Conservation (phyloP, 2,113 vertebrate genomes). For the Sminthopsis crassicaudata region DNA sequence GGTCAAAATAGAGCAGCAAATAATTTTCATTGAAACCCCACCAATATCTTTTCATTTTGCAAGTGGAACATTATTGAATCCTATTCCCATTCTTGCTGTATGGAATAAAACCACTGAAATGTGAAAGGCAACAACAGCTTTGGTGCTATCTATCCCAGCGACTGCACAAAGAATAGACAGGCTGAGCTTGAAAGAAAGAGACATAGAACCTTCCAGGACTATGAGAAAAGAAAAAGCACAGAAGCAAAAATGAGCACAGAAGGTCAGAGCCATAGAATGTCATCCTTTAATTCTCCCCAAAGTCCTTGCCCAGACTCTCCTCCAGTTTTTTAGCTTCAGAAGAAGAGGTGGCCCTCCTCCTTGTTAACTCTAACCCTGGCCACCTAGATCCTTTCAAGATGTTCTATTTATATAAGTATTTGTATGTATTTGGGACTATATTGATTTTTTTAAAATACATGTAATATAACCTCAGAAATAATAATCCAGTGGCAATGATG, state of each 20-base stretch:
- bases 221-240: neutral
- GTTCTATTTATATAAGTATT: constrained; percentile 5
- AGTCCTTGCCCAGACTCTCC: constrained; percentile 6
- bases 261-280: neutral
- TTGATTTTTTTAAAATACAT: constrained; percentile 33
- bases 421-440: neutral
- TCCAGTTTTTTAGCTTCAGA: constrained; percentile 38
- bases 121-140: neutral
- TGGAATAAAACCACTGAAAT: neutral
- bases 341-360: constrained; percentile 12
- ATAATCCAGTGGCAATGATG: constrained; percentile 7
- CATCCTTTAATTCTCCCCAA: neutral
- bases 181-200: neutral
- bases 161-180: neutral
- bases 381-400: neutral
- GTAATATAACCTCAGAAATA: neutral
- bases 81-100: constrained; percentile 8
- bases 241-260: neutral
- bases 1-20: neutral
- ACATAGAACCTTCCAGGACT: neutral
- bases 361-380: neutral
- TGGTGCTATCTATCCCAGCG: neutral
- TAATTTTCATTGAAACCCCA: neutral
- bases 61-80: neutral
- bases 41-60: neutral